These are phyloP conservation scores for Metaphire vulgaris DNA, from an alignment of 1,140 invertebrate genomes.

Conservation along the genomic window DNA sequence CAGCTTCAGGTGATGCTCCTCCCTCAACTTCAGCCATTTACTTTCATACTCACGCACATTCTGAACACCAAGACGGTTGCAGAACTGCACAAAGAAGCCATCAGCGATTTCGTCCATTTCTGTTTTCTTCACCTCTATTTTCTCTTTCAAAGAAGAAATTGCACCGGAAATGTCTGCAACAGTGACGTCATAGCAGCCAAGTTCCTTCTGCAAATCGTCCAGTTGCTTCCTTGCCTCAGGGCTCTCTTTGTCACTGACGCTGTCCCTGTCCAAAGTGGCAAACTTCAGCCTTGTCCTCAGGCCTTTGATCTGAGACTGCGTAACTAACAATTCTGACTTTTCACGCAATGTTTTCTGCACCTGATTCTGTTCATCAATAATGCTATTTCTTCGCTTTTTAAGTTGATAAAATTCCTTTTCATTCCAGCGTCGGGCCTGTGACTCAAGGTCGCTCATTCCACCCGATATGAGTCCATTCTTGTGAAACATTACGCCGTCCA, in stretches of 20 bases:
- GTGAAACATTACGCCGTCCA: neutral
- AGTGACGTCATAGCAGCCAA: neutral
- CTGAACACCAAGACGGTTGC: conserved; percentile 81
- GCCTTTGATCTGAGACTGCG: neutral
- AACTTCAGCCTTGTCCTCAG: neutral
- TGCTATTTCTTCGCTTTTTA: neutral
- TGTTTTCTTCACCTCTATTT: conserved; percentile 87
- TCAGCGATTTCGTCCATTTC: conserved; percentile 96
- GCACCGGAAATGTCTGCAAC: neutral
- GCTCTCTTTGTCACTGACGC: neutral
- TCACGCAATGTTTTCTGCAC: neutral
- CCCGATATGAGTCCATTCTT: neutral
- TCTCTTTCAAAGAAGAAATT: conserved; percentile 57
- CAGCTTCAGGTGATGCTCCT: neutral
- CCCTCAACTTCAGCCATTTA: neutral
- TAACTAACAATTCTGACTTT: neutral
- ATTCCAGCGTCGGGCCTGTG: neutral
- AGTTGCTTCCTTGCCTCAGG: neutral
- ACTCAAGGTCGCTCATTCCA: neutral
- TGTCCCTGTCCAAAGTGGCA: neutral
- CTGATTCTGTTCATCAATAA: neutral
- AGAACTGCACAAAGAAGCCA: conserved; percentile 90
- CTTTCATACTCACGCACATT: conserved; percentile 54
- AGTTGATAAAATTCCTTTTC: neutral
- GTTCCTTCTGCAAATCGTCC: neutral